Evolutionary conservation across 2,888 invertebrate species (phyloP).

Genomic region (Glaucopsyche alexis): DNA sequence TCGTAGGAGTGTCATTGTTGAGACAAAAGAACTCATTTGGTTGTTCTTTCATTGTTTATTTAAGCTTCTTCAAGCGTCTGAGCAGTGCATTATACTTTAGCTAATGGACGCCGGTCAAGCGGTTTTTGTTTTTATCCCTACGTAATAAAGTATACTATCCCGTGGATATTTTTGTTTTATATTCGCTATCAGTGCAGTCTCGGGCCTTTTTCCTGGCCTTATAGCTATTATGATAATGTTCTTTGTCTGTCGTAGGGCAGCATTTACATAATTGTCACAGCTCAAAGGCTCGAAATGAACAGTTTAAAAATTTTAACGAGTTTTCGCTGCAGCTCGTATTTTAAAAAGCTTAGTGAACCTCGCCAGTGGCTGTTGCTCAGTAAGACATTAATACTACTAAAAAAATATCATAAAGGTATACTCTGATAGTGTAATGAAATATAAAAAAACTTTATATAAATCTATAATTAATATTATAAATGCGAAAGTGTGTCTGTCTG

Average conservation of each 20-base stretch:
- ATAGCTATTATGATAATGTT: constrained; percentile 29
- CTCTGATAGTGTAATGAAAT: no score
- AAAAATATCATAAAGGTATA: no score
- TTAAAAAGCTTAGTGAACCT: neutral
- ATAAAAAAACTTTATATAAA: no score
- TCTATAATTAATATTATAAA: no score
- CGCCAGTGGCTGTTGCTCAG: neutral
- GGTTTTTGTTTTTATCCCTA: constrained; percentile 5
- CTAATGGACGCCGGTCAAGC: constrained; percentile 16
- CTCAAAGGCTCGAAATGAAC: constrained; percentile 30
- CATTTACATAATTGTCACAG: constrained; percentile 32
- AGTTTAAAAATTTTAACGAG: constrained; percentile 22
- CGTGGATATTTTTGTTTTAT: neutral
- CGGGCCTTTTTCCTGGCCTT: constrained; percentile 25
- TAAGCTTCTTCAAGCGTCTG: constrained; percentile 25
- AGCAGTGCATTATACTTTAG: constrained; percentile 8
- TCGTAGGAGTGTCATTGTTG: constrained; percentile 17
- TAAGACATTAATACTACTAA: no score
- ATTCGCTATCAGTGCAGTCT: constrained; percentile 19
- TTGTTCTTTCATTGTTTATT: constrained; percentile 26
- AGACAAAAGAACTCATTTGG: constrained; percentile 28
- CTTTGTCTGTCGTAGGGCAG: constrained; percentile 23
- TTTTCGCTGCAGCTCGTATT: constrained; percentile 13
- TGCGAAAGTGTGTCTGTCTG: no score
- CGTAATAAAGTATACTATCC: constrained; percentile 14